Conservation (phyloP, 2,113 vertebrate genomes). For the Pristiophorus japonicus region DNA sequence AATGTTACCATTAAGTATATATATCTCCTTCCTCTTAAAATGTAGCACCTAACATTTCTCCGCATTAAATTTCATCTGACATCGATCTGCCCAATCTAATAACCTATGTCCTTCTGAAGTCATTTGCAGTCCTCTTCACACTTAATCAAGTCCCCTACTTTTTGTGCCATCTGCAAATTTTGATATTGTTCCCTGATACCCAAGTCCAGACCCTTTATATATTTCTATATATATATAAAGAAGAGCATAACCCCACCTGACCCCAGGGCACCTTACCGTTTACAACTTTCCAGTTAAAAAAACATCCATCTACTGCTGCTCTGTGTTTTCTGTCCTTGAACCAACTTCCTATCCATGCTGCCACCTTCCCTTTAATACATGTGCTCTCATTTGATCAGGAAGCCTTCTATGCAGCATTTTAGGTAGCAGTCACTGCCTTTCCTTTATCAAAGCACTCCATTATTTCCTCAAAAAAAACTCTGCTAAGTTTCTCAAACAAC, state of each 20-base stretch:
- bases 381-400: not conserved
- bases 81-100: no score
- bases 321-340: not conserved
- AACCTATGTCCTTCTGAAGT: not conserved
- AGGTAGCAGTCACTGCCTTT: not conserved
- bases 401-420: not conserved
- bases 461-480: not conserved
- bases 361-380: not conserved
- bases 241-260: not conserved
- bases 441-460: not conserved
- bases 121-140: not conserved
- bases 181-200: not conserved
- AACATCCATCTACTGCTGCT: not conserved
- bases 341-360: not conserved
- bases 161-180: not conserved
- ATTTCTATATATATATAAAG: not conserved
- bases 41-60: not conserved
- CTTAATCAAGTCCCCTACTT: not conserved
- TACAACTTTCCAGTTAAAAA: not conserved
- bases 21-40: not conserved
- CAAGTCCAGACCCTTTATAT: not conserved
- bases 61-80: not conserved
- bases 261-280: not conserved
- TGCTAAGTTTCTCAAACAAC: not conserved
- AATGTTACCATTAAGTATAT: not conserved